Evolutionary conservation across 2,797 vertebrate genomes (phyloP).

Genomic region (Sebastes wilsoni): DNA sequence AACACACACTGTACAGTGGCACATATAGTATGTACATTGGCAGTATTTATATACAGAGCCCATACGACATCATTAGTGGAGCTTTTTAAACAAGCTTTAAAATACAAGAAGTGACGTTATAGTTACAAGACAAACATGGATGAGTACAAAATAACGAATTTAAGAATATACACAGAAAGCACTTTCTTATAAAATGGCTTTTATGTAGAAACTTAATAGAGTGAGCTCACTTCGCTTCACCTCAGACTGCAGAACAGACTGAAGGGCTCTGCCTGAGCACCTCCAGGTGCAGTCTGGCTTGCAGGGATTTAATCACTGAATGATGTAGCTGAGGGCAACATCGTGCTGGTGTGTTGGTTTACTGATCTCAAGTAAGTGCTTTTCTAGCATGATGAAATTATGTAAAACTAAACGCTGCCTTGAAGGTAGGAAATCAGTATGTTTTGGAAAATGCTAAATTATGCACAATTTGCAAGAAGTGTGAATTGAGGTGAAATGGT

Average conservation of each 20-base stretch:
- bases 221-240: background rate
- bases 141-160: background rate
- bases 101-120: background rate
- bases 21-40: background rate
- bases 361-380: background rate
- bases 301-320: background rate
- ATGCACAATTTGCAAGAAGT: background rate
- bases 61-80: background rate
- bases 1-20: background rate
- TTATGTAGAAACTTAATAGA: background rate
- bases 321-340: background rate
- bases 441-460: background rate
- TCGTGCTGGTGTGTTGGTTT: background rate
- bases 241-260: background rate
- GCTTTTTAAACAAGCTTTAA: background rate
- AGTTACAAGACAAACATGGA: background rate
- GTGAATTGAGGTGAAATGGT: background rate
- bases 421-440: background rate
- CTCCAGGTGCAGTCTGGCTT: background rate
- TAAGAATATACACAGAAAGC: background rate
- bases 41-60: background rate
- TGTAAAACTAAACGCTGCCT: background rate
- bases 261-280: background rate
- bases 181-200: background rate
- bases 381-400: background rate